phyloP scores from a whole-genome alignment of 2,797 vertebrate species.

The Staurois parvus region DNA sequence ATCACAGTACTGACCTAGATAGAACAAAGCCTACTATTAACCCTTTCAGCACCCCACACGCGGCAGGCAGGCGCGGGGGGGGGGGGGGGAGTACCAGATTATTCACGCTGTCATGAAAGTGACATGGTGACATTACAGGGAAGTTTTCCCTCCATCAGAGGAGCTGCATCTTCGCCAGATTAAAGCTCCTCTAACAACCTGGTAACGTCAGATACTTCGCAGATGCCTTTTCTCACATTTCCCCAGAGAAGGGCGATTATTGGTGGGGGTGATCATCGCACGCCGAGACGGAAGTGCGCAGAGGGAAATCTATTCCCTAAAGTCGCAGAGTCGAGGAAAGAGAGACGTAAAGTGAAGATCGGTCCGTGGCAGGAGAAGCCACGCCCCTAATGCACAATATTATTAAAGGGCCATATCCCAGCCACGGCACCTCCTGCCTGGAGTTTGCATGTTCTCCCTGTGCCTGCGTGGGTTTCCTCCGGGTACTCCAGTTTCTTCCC shows the following conservation, averaged over 20 bases:
- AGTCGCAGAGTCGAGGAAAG: background rate
- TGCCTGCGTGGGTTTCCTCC: too few relatives aligned
- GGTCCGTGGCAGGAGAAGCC: background rate
- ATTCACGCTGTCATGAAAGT: background rate
- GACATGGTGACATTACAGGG: background rate
- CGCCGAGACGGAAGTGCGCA: background rate
- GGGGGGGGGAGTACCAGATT: too few relatives aligned
- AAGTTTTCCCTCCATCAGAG: background rate
- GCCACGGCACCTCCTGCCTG: too few relatives aligned
- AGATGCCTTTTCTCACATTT: background rate
- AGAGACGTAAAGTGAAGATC: background rate
- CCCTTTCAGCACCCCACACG: background rate
- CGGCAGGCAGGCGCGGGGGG: too few relatives aligned
- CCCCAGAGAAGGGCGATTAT: slow-evolving; percentile 25
- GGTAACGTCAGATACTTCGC: background rate
- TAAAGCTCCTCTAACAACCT: background rate
- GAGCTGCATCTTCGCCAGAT: slow-evolving; percentile 1
- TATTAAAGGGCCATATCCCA: too few relatives aligned
- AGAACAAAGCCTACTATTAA: background rate
- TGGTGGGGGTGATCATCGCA: background rate
- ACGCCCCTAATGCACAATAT: too few relatives aligned
- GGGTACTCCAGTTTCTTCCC: too few relatives aligned
- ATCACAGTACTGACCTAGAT: slow-evolving; percentile 25
- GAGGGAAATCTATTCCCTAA: slow-evolving; percentile 11
- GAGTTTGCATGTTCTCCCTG: too few relatives aligned